Percentiles rank a stretch among this genome's conserved stretches.
phyloP scores from a whole-genome alignment of 2,888 invertebrate species.

The Desoria tigrina region DNA sequence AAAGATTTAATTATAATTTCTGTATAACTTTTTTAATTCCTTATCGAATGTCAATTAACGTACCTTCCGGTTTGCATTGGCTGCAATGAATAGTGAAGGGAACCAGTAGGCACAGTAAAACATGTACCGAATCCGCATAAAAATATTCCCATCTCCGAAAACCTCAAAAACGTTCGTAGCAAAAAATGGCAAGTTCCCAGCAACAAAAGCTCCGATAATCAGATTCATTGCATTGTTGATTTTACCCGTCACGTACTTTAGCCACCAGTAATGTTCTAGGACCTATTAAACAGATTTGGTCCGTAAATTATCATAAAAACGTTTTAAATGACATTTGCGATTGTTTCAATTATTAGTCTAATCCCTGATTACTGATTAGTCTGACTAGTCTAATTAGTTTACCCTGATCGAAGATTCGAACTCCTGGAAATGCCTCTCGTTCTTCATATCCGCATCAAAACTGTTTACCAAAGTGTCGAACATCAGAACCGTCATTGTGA shows the following conservation, averaged over 20 bases:
- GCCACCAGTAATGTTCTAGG: slow-evolving; percentile 25
- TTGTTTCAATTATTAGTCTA: no score
- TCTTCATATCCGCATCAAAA: no score
- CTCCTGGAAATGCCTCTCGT: no score
- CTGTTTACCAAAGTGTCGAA: no score
- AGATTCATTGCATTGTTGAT: slow-evolving; percentile 20
- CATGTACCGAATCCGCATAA: slow-evolving; percentile 14
- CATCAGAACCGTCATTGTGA: no score
- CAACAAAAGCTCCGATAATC: slow-evolving; percentile 19
- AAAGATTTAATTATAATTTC: background rate
- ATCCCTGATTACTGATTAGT: no score
- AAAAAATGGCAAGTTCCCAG: slow-evolving; percentile 29
- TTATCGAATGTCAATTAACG: background rate
- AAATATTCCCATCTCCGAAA: no score
- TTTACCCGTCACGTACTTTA: slow-evolving; percentile 6
- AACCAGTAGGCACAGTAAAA: slow-evolving; percentile 28
- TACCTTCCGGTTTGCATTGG: slow-evolving; percentile 21
- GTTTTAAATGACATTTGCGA: no score
- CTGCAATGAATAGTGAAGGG: slow-evolving; percentile 25
- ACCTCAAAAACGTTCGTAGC: slow-evolving; percentile 28
- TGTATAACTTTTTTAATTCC: background rate
- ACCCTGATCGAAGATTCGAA: no score
- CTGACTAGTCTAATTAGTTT: no score
- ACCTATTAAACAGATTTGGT: no score
- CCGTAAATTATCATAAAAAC: no score